Evolutionary conservation across 1,140 invertebrate genomes (phyloP), one percentile per base, ranked within the genome.

Genomic region (Apis laboriosa): DNA sequence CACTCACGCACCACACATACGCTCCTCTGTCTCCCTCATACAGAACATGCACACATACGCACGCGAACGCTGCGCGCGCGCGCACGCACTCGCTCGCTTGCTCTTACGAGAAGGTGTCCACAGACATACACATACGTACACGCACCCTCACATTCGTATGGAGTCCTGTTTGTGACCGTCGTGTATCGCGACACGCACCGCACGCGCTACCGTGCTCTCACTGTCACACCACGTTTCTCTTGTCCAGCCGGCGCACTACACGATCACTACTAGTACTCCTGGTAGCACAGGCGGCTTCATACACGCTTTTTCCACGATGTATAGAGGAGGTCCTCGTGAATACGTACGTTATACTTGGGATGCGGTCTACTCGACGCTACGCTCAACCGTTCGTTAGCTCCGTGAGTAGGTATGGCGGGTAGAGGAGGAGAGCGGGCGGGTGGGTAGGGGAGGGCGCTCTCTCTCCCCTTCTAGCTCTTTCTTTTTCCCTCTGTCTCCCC

Each of bases 321-420:
- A 85, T 89, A 86, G 89, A 87, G 84, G 78, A 88, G 79, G 82
- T 85, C 67, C 83, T 71, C 87, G 86, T 83, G 83, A 83, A 87
- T 88, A 90, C 90, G 85, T 85, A 90, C 92, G 92, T 92, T 93
- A 91, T 90, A 92, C 91, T 93, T 92, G 91, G 92, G 92, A 93
- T 93, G 92, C 93, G 93, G 91, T 93, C 92, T 92, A 93, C 92
- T 92, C 92, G 93, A 93, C 92, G 92, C 93, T 93, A 93, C 90
- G 92, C 90, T 92, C 91, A 91, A 92, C 84, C 89, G 92, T 92
- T 93, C 92, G 92, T 93, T 93, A 93, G 90, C 84, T 91, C 84
- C 90, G 90, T 90, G 92, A 92, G 85, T 89, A 90, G 92, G 92
- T 91, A 87, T 85, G 88, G 85, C 86, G 89, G 86, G 83, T 67